phyloP scores from a whole-genome alignment of 2,797 vertebrate species.

The Ctenochaetus hawaiiensis region DNA sequence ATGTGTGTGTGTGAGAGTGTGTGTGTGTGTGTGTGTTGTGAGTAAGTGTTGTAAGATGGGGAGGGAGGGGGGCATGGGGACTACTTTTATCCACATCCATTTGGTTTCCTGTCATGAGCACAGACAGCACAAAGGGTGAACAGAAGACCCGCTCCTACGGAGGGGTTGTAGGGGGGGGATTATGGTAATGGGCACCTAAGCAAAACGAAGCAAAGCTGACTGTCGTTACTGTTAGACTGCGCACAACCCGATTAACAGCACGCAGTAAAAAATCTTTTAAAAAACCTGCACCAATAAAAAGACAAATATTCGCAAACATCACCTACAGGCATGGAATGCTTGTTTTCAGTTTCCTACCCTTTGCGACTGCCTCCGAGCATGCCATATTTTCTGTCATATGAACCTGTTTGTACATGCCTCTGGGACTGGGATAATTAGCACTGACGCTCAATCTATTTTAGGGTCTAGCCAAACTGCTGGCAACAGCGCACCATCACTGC shows the following conservation, averaged over 20 bases:
- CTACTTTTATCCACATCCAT: constrained; percentile 74
- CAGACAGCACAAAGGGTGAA: constrained; percentile 72
- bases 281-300: constrained; percentile 28
- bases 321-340: constrained; percentile 37
- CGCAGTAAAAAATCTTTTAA: neutral
- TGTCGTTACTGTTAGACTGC: constrained; percentile 18
- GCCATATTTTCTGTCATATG: constrained; percentile 49
- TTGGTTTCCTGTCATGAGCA: constrained; percentile 77
- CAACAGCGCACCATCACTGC: constrained; percentile 64
- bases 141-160: constrained; percentile 56
- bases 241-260: constrained; percentile 35
- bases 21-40: constrained; percentile 47
- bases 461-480: constrained; percentile 59
- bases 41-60: constrained; percentile 49
- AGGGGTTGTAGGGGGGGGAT: constrained; percentile 47
- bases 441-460: constrained; percentile 71
- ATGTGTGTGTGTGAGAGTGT: constrained; percentile 13
- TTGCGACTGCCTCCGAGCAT: constrained; percentile 28
- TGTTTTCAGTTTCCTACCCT: constrained; percentile 37
- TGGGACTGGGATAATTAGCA: constrained; percentile 73
- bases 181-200: constrained; percentile 73
- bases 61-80: constrained; percentile 34
- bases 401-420: constrained; percentile 68
- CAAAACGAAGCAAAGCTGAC: constrained; percentile 58
- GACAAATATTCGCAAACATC: constrained; percentile 54